Base-by-base conservation (phyloP, 1,140 invertebrate species). In the Amphibalanus amphitrite region DNA sequence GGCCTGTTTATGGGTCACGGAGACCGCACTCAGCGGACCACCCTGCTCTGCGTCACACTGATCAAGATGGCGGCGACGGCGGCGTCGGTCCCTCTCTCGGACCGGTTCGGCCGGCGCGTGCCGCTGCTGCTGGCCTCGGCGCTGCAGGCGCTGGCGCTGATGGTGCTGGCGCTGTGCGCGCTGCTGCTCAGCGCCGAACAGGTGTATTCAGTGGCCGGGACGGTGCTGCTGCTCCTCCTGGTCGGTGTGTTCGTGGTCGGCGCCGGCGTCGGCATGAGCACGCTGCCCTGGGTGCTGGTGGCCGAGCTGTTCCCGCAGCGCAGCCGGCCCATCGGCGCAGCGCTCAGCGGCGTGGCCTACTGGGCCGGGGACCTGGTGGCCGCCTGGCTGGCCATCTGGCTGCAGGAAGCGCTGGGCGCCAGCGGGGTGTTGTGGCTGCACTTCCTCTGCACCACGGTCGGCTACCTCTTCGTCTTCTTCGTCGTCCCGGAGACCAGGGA, bases 101-200 rank as follows among this genome's bases (percentile, higher is more conserved):
- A 65, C 8, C 23, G 23, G 3, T 65, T 23, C 64, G 64, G 64
- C 20, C 64, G 64, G 23, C 64, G 64, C 20, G 20, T 26, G 23
- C 64, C 64, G 64, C 64, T 65, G 64, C 64, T 65, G 20, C 26
- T 65, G 64, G 64, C 64, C 6, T 4, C 64, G 26, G 64, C 64
- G 64, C 23, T 65, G 64, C 64, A 65, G 64, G 64, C 64, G 23
- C 23, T 26, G 23, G 64, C 64, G 26, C 64, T 65, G 64, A 65
- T 65, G 64, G 26, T 25, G 26, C 64, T 65, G 64, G 64, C 64
- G 64, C 64, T 65, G 64, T 65, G 64, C 64, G 64, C 64, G 23
- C 26, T 65, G 64, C 64, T 65, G 3, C 64, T 65, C 23, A n/a
- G 23, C 64, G 6, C 23, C 64, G 64, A 65, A 25, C 64, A 65